These are phyloP conservation scores for Oncorhynchus masou DNA, from an alignment of 2,113 vertebrate species.

Conservation along the genomic window DNA sequence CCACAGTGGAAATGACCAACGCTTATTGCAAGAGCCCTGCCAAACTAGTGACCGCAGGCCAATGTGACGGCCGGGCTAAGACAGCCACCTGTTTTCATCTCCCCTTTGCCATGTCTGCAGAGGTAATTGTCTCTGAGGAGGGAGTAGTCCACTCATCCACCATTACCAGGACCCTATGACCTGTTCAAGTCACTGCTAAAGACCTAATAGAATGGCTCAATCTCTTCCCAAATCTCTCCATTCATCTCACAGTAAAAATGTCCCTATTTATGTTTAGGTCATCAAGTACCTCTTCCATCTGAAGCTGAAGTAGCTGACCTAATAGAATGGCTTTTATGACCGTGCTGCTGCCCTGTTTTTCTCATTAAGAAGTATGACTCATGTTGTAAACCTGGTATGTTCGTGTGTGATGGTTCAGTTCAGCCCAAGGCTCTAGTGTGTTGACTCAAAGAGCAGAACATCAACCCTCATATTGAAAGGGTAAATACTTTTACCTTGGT, in stretches of 20 bases:
- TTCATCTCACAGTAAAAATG: neutral
- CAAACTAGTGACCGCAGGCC: neutral
- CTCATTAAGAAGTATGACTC: neutral
- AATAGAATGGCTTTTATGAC: neutral
- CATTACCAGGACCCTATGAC: neutral
- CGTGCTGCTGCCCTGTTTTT: neutral
- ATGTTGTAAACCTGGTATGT: conserved; percentile 2
- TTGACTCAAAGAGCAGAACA: neutral
- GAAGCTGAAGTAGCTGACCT: neutral
- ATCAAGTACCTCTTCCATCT: neutral
- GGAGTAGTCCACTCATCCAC: neutral
- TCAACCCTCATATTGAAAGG: neutral
- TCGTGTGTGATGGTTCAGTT: neutral
- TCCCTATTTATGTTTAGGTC: neutral
- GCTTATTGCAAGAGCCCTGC: neutral
- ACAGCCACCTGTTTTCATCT: conserved; percentile 22
- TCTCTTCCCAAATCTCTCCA: neutral
- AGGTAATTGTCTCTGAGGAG: conserved; percentile 6
- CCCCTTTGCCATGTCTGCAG: conserved; percentile 2
- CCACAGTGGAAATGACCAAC: neutral
- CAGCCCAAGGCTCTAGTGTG: neutral
- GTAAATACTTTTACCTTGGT: neutral
- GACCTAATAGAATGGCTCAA: neutral
- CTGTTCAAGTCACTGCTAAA: neutral
- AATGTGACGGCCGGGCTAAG: neutral